Evolutionary conservation across 2,888 invertebrate genomes (phyloP).

Genomic region (Acleris cristana): DNA sequence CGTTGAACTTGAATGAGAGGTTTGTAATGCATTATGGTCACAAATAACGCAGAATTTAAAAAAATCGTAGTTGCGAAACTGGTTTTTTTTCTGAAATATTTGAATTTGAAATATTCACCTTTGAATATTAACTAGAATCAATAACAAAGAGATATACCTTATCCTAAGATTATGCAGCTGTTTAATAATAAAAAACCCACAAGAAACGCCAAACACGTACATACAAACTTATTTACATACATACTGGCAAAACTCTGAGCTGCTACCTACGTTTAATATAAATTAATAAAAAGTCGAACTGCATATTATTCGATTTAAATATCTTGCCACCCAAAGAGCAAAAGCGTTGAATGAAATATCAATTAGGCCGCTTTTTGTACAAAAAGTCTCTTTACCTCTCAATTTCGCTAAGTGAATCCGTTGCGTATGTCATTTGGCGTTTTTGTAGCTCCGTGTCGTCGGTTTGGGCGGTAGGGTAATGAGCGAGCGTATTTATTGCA

Average conservation of each 20-base stretch:
- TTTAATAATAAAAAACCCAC: background rate
- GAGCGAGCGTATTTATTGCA: constrained; percentile 77
- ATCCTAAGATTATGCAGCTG: too few species aligned
- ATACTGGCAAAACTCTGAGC: too few species aligned
- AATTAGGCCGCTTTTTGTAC: constrained; percentile 75
- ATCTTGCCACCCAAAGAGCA: constrained; percentile 76
- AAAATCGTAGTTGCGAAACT: too few species aligned
- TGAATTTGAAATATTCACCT: too few species aligned
- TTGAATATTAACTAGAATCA: too few species aligned
- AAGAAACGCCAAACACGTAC: background rate
- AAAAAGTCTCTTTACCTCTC: constrained; percentile 77
- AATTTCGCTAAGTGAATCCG: constrained; percentile 78
- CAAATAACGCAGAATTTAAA: too few species aligned
- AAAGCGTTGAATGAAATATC: constrained; percentile 78
- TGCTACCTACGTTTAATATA: background rate
- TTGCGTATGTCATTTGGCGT: constrained; percentile 77
- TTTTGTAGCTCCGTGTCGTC: constrained; percentile 69
- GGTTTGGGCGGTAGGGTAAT: constrained; percentile 80
- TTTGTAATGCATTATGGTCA: too few species aligned
- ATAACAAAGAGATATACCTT: too few species aligned
- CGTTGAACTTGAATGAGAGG: too few species aligned
- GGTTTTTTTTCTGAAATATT: too few species aligned
- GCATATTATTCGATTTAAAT: constrained; percentile 69
- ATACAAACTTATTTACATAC: background rate
- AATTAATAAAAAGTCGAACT: constrained; percentile 4